Evolutionary conservation across 2,113 vertebrate species (phyloP), one percentile per base, ranked within the genome.

Genomic region (Mobula birostris): DNA sequence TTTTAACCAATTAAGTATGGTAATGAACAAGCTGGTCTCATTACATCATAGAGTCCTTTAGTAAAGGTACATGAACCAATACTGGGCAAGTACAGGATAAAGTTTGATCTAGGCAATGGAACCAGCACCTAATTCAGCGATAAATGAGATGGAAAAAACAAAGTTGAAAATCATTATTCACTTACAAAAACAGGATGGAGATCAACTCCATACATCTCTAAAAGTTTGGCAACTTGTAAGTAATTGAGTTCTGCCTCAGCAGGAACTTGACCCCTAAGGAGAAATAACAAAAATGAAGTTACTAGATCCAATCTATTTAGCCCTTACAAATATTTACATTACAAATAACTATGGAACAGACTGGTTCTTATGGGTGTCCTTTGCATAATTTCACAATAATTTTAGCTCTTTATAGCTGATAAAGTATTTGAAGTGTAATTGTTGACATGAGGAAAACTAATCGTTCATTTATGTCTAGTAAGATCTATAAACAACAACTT

Each of bases 171-270:
- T 72, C 40, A 27, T 8, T 14, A 93, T 74, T 48, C 58, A 48
- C 98, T 97, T 96, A 99, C 98, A 94, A 98, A 98, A 95, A 98
- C 98, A 61, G 97, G 97, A 95, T 98, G 98, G 94, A 99, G 97
- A 95, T 98, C 98, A 74, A 98, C 98, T 21, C 98, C 98, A 68
- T 98, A 99, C 98, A 98, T 98, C 96, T 98, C 98, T 96, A 99
- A 96, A 36, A 97, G 96, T 95, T 97, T 98, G 95, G 97, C 98
- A 82, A 98, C 96, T 95, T 96, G 96, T 95, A 99, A 97, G 95
- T 98, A 98, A 96, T 97, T 98, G 36, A 95, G 87, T 95, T 98
- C 98, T 63, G 98, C 98, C 94, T 98, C 97, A 74, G 97, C 96
- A 94, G 97, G 97, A 95, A 97, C 95, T 95, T 98, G 97, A 94